Conservation (phyloP, 1,140 invertebrate species). For the Drosophila nigromelanica region DNA sequence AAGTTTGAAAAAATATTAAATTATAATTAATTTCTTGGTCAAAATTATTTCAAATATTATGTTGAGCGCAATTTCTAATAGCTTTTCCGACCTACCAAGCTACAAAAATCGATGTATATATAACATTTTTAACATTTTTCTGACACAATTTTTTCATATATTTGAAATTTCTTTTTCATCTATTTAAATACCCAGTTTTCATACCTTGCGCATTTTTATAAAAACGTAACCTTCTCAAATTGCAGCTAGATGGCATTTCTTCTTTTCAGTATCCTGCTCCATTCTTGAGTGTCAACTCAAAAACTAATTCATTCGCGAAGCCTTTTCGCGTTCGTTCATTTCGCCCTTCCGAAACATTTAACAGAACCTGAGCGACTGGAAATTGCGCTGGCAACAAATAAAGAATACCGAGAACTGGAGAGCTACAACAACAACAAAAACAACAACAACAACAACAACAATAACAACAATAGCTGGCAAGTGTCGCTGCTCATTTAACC, state of each 20-base stretch:
- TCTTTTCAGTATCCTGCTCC: neutral
- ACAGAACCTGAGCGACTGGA: slow-evolving; percentile 71
- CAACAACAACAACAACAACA: slow-evolving; percentile 31
- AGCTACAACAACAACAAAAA: slow-evolving; percentile 22
- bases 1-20: too few species aligned
- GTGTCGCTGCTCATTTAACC: slow-evolving; percentile 78
- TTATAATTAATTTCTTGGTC: too few species aligned
- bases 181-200: too few species aligned
- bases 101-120: too few species aligned
- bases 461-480: slow-evolving; percentile 48
- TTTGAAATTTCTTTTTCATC: too few species aligned
- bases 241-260: neutral
- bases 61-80: too few species aligned
- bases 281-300: slow-evolving; percentile 32
- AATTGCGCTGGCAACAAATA: slow-evolving; percentile 73
- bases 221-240: neutral
- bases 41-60: too few species aligned
- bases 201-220: too few species aligned
- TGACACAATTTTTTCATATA: too few species aligned
- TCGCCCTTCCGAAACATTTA: slow-evolving; percentile 77
- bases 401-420: slow-evolving; percentile 58
- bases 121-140: too few species aligned
- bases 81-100: too few species aligned
- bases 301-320: slow-evolving; percentile 63
- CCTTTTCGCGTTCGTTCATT: slow-evolving; percentile 63